Percentiles rank a stretch among this genome's conserved stretches.
phyloP scores from a whole-genome alignment of 2,113 vertebrate species.

The Sceloporus undulatus region DNA sequence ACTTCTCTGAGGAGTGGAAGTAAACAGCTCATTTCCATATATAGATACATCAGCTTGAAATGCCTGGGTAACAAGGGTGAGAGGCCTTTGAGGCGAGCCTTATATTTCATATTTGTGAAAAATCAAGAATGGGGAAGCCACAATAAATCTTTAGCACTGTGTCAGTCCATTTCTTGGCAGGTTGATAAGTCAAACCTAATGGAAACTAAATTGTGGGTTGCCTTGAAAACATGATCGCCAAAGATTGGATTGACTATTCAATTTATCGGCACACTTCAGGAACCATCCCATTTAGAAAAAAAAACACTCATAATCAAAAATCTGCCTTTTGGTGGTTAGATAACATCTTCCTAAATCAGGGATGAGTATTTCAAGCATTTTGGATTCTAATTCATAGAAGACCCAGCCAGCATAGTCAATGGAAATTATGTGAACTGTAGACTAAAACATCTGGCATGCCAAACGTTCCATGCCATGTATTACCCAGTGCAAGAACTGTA shows the following conservation, averaged over 20 bases:
- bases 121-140: not conserved
- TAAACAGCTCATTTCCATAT: not conserved
- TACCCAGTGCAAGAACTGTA: too few relatives aligned
- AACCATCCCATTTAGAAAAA: slow-evolving; percentile 54
- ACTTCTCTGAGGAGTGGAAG: not conserved
- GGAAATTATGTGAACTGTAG: too few relatives aligned
- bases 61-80: not conserved
- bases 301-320: slow-evolving; percentile 40
- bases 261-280: slow-evolving; percentile 50
- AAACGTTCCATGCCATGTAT: too few relatives aligned
- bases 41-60: not conserved
- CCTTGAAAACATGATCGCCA: slow-evolving; percentile 39
- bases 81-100: not conserved
- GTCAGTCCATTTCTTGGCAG: not conserved
- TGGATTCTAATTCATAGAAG: too few relatives aligned
- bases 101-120: not conserved
- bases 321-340: slow-evolving; percentile 13
- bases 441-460: too few relatives aligned
- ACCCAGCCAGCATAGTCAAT: too few relatives aligned
- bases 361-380: too few relatives aligned
- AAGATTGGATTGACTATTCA: slow-evolving; percentile 43
- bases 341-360: not conserved
- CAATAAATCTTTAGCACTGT: slow-evolving; percentile 7
- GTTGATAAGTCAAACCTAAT: slow-evolving; percentile 25
- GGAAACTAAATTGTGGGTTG: slow-evolving; percentile 49